Base-by-base conservation (phyloP, 1,140 invertebrate genomes). In the Oppia nitens region DNA sequence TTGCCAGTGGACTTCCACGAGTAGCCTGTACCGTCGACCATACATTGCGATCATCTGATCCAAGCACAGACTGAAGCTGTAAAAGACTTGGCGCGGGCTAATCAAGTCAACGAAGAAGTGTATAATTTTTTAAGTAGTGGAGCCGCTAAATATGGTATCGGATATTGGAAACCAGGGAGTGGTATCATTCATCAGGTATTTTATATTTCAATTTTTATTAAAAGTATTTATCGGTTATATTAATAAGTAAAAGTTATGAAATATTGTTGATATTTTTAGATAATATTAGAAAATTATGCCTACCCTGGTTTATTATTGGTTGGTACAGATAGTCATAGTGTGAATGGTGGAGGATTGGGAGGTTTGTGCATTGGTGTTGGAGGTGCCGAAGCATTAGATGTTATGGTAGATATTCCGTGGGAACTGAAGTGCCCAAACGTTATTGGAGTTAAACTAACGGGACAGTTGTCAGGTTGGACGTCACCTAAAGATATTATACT, bases 11-110 rank as follows among this genome's bases (percentile, higher is more conserved):
- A 51, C 73, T 99, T 51, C 88, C 89, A 47, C 81, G 78, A 65
- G 91, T 95, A 0, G 92, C 93, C 53, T 53, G 95, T 98, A 3
- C 96, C 96, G 1, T 95, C 92, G 2, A 98, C 96, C 23, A 96
- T 99, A 69, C 96, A 99, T 71, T 99, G 96, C 74, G 96, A 99
- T 76, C 96, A 99, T 75, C 84, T 99, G 70, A 99, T 99, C 69
- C 90, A 98, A 73, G 95, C 95, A 0, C 91, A 98, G 73, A 66
- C 87, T 47, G 91, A 89, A 50, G 89, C 90, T 6, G 78, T 76
- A 0, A 75, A 94, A 71, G 96, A 99, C 82, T 79, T 98, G 67
- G 78, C 81, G 1, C 77, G 91, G 64, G 94, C 96, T 48, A 97
- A 94, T 77, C 82, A 87, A 60, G 70, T 93, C 17, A 99, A 99